A percentile compares a stretch with the other conserved stretches of the same genome.
These are phyloP conservation scores for Ophioninae sp. DNA, from an alignment of 2,888 invertebrate species.

Conservation along the genomic window DNA sequence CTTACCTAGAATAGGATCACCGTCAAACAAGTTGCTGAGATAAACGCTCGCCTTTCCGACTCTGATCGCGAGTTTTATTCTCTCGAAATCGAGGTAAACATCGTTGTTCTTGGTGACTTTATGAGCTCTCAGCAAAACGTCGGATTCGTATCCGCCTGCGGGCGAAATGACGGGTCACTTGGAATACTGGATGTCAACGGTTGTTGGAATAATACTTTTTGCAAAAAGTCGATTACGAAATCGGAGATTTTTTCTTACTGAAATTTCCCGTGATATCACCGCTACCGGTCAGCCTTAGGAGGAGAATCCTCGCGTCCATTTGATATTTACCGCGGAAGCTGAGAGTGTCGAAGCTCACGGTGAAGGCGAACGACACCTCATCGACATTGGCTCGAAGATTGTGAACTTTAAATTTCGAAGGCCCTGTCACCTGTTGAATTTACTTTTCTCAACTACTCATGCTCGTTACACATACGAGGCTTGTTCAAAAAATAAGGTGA, in stretches of 20 bases:
- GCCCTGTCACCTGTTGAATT: constrained; percentile 73
- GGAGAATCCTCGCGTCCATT: constrained; percentile 86
- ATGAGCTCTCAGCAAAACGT: constrained; percentile 85
- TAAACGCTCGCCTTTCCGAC: constrained; percentile 85
- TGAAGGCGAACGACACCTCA: constrained; percentile 85
- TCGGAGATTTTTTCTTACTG: constrained; percentile 82
- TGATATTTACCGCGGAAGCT: constrained; percentile 86
- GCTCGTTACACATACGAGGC: neutral
- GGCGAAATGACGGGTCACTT: neutral
- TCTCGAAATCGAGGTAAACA: constrained; percentile 85
- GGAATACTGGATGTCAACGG: neutral
- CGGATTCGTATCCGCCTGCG: constrained; percentile 86
- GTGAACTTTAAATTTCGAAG: constrained; percentile 74
- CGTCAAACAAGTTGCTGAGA: constrained; percentile 86
- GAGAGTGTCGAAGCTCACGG: constrained; percentile 83
- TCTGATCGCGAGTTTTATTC: constrained; percentile 84
- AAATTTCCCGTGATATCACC: constrained; percentile 87
- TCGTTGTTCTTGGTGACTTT: constrained; percentile 83
- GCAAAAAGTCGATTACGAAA: neutral
- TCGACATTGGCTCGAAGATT: constrained; percentile 82
- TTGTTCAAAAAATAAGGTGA: too few relatives aligned
- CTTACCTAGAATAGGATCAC: constrained; percentile 85
- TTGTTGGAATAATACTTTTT: neutral
- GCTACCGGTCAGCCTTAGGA: constrained; percentile 85
- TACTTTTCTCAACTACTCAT: neutral